phyloP scores from a whole-genome alignment of 2,113 vertebrate genomes.

The Glaucomys volans region DNA sequence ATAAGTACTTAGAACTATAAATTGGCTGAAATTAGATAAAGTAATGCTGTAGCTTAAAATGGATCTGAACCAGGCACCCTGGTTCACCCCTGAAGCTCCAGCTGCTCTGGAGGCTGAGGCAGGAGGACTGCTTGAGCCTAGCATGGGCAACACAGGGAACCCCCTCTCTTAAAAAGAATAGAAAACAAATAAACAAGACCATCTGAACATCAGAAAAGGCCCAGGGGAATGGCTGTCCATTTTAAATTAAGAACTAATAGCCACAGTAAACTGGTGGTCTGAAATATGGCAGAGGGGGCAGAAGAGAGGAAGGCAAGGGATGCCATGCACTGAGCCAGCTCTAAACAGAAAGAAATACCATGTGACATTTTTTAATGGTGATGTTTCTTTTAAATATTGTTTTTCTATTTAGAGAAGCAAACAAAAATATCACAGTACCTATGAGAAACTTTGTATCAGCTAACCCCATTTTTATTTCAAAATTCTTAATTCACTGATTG shows the following conservation, averaged over 20 bases:
- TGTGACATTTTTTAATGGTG: not conserved
- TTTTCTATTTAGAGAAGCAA: slow-evolving; percentile 40
- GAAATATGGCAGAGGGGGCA: no score
- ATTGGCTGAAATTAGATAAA: not conserved
- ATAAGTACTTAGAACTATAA: not conserved
- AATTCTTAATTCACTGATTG: slow-evolving; percentile 18
- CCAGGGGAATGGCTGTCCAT: not conserved
- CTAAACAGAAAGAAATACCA: not conserved
- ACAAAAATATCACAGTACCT: not conserved
- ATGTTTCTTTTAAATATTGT: not conserved
- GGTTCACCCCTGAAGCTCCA: not conserved
- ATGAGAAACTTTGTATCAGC: not conserved
- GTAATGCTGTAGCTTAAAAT: not conserved
- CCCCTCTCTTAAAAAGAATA: not conserved
- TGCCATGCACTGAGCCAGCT: not conserved
- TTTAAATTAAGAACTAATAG: not conserved
- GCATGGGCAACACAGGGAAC: not conserved
- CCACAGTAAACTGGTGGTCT: not conserved
- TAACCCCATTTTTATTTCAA: slow-evolving; percentile 22
- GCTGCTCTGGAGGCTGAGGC: not conserved
- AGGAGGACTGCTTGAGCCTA: not conserved
- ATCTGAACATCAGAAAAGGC: not conserved
- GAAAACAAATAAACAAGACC: not conserved
- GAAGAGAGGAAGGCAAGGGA: not conserved
- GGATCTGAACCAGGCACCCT: not conserved